A percentile compares a stretch with the other conserved stretches of the same genome.
Conservation (phyloP, 2,888 invertebrate genomes). For the Furcula furcula region DNA sequence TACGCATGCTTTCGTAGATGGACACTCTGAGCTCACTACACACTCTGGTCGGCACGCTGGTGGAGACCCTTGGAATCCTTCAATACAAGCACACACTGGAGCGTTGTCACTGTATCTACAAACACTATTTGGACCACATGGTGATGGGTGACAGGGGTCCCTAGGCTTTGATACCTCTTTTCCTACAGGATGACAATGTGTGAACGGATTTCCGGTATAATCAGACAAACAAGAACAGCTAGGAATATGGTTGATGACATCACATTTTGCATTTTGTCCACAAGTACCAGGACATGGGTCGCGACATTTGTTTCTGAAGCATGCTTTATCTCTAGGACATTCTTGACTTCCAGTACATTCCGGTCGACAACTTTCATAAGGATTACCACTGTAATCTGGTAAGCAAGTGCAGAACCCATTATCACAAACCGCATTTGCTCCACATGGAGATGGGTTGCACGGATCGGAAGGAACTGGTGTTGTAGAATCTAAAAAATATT, state of each 20-base stretch:
- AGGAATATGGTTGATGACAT: slow-evolving; percentile 88
- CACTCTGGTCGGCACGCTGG: slow-evolving; percentile 93
- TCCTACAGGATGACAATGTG: slow-evolving; percentile 66
- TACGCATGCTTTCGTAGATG: slow-evolving; percentile 90
- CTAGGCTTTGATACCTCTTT: slow-evolving; percentile 44
- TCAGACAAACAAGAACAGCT: slow-evolving; percentile 85
- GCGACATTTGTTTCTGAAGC: slow-evolving; percentile 86
- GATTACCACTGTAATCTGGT: slow-evolving; percentile 86
- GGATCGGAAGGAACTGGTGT: slow-evolving; percentile 74
- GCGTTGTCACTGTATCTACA: slow-evolving; percentile 89
- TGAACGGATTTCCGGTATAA: slow-evolving; percentile 89
- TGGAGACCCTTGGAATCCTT: slow-evolving; percentile 89
- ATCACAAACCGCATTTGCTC: slow-evolving; percentile 86
- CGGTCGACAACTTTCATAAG: slow-evolving; percentile 86
- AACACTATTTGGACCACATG: slow-evolving; percentile 90
- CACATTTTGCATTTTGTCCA: slow-evolving; percentile 87
- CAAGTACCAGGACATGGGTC: slow-evolving; percentile 90
- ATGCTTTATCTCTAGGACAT: slow-evolving; percentile 86
- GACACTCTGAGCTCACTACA: slow-evolving; percentile 91
- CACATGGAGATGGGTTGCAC: slow-evolving; percentile 88
- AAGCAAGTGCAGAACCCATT: slow-evolving; percentile 86
- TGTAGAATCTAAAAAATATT: too few species aligned
- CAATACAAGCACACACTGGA: slow-evolving; percentile 89
- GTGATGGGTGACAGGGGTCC: slow-evolving; percentile 89
- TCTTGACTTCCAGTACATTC: slow-evolving; percentile 88